These are phyloP conservation scores for Strigamia maritima DNA, from an alignment of 2,888 invertebrate genomes.

Conservation along the genomic window DNA sequence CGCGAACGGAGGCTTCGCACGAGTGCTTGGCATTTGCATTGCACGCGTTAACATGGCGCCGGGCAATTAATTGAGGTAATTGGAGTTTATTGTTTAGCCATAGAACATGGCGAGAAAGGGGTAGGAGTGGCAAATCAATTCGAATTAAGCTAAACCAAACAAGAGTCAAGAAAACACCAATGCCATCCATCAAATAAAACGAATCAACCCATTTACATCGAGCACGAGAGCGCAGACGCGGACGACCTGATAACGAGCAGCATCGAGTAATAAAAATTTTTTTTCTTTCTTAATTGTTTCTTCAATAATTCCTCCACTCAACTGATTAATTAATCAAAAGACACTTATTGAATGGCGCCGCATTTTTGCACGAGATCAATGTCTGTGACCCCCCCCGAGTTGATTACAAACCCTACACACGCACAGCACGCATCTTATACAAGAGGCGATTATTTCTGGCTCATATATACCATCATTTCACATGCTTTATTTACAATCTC, in stretches of 20 bases:
- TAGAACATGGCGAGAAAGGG: conserved; percentile 25
- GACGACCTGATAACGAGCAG: background rate
- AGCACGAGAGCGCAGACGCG: background rate
- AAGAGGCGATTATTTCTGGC: conserved; percentile 5
- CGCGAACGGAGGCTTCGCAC: conserved; percentile 13
- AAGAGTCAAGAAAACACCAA: background rate
- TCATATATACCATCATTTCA: background rate
- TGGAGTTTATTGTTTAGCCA: conserved; percentile 37
- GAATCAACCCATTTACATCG: background rate
- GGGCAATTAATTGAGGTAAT: conserved; percentile 35
- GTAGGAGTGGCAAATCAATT: background rate
- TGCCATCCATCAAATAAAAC: background rate
- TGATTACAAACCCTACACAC: conserved; percentile 9
- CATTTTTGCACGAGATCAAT: conserved; percentile 15
- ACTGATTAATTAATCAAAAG: conserved; percentile 3
- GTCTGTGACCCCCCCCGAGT: conserved; percentile 2
- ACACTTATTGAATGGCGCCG: conserved; percentile 10
- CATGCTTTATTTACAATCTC: background rate
- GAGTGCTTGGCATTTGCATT: conserved; percentile 8
- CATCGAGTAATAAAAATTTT: background rate
- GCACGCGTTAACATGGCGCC: conserved; percentile 35
- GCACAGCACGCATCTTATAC: background rate
- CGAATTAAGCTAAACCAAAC: conserved; percentile 1
- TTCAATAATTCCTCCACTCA: background rate
- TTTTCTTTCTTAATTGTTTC: background rate